Evolutionary conservation across 2,888 invertebrate genomes (phyloP), one percentile per base, ranked within the genome.

Genomic region (Bugula neritina): DNA sequence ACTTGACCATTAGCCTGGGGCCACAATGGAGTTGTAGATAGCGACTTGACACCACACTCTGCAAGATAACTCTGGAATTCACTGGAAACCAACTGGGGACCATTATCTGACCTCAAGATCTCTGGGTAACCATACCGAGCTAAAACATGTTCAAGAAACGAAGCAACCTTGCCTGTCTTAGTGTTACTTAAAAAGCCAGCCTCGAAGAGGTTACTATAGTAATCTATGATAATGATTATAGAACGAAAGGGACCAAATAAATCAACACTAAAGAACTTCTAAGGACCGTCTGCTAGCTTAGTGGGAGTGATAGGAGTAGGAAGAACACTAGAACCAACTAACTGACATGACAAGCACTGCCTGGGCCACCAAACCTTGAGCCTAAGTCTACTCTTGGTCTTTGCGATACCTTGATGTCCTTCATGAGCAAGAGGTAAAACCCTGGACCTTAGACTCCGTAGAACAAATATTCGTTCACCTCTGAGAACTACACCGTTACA

Each of bases 171-270:
- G n/a, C 72, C 73, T 17, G 73, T 69, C 25, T 75, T 73, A 29
- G 71, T 74, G 5, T 71, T 54, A 43, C 74, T 75, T 71, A 74
- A 71, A 10, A 73, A 52, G 17, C 72, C 74, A 17, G 74, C 71
- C 54, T 75, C 75, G 25, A 73, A 58, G 72, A 54, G 72, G 75
- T 75, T 29, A 69, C 75, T 78, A 35, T 74, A 77, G 71, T 77
- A 77, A 69, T 78, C 76, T 1, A 76, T 72, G 27, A 74, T 70
- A 5, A 76, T 75, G 25, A 77, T 70, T 1, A 77, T 55, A 58
- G 71, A 72, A 35, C 74, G 58, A 23, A 75, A 69, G 10, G 75
- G 76, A 35, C 76, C 76, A 10, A 74, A n/a, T 3, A 74, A 43
- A 52, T 77, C 75, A 25, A 70, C 63, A 1, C 76, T 74, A 2